Evolutionary conservation across 2,888 invertebrate genomes (phyloP).

Genomic region (Rosalia funebris): DNA sequence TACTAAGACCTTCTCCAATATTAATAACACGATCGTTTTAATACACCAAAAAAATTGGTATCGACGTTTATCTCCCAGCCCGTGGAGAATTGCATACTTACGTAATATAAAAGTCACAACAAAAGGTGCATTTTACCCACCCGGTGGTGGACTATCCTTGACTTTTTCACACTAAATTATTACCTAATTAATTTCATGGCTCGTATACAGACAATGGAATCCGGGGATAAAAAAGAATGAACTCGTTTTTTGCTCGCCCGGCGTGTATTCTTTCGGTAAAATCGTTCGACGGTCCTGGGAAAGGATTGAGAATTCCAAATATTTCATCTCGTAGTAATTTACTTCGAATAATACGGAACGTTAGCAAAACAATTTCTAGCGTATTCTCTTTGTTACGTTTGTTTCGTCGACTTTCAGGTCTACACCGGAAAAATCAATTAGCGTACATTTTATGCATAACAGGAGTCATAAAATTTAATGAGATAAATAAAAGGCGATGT

Average conservation of each 20-base stretch:
- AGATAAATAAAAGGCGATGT: too few species aligned
- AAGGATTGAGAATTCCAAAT: slow-evolving; percentile 38
- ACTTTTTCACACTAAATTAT: slow-evolving; percentile 27
- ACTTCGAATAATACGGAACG: slow-evolving; percentile 17
- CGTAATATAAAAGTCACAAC: not conserved
- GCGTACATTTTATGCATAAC: too few species aligned
- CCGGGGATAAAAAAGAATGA: slow-evolving; percentile 18
- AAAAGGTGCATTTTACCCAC: slow-evolving; percentile 3
- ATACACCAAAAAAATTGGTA: too few species aligned
- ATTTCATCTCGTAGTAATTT: slow-evolving; percentile 33
- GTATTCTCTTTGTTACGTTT: slow-evolving; percentile 1
- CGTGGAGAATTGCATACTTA: not conserved
- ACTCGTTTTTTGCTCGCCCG: slow-evolving; percentile 21
- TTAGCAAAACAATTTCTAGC: slow-evolving; percentile 3
- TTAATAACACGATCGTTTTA: too few species aligned
- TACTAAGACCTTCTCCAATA: too few species aligned
- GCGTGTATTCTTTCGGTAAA: slow-evolving; percentile 23
- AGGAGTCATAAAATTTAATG: too few species aligned
- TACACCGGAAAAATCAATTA: too few species aligned
- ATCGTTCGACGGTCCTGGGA: slow-evolving; percentile 31
- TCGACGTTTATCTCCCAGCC: not conserved
- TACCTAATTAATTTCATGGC: slow-evolving; percentile 25
- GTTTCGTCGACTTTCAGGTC: too few species aligned
- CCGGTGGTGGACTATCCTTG: slow-evolving; percentile 6
- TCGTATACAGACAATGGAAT: slow-evolving; percentile 27